Evolutionary conservation across 2,888 invertebrate genomes (phyloP), one percentile per base, ranked within the genome.

Genomic region (Monoplex corrugatus): DNA sequence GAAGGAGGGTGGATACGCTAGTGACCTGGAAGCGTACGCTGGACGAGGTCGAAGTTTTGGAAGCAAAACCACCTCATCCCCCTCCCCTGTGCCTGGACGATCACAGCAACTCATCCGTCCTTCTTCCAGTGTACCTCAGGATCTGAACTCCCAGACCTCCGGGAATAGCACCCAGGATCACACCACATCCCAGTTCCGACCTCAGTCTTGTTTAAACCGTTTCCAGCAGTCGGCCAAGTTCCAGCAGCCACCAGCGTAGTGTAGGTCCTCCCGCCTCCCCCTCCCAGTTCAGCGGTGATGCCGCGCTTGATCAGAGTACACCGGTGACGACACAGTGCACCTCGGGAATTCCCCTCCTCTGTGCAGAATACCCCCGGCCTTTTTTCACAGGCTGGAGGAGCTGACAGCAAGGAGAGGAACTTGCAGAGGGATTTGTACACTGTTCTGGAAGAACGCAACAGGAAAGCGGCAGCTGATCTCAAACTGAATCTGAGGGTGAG

Each of bases 1-100:
- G n/a, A n/a, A n/a, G n/a, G 91, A 91, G n/a, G 94, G 91, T 83
- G 95, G 95, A 13, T 95, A 95, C 91, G 93, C 93, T 80, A 95
- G 95, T 94, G 95, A 95, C 89, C 82, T 94, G 87, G 95, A 94
- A 90, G 93, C 92, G 19, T 94, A 94, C 88, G 91, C 93, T 28
- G 92, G 92, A 28, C 83, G 91, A 57, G 86, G 86, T 89, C 83
- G 89, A 72, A 90, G 86, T 45, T 89, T 83, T 32, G 91, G 91
- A 16, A 83, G 90, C 1, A n/a, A n/a, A n/a, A 84, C 72, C n/a
- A n/a, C n/a, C n/a, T 85, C 89, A 38, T 82, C 91, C 45, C 88
- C 89, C 5, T 90, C 82, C 63, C 90, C 38, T 44, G 80, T 63
- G 50, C 78, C 63, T 32, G 87, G 32, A 35, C 68, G 44, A 40